Conservation (phyloP, 2,888 invertebrate genomes). For the Andrena haemorrhoa region DNA sequence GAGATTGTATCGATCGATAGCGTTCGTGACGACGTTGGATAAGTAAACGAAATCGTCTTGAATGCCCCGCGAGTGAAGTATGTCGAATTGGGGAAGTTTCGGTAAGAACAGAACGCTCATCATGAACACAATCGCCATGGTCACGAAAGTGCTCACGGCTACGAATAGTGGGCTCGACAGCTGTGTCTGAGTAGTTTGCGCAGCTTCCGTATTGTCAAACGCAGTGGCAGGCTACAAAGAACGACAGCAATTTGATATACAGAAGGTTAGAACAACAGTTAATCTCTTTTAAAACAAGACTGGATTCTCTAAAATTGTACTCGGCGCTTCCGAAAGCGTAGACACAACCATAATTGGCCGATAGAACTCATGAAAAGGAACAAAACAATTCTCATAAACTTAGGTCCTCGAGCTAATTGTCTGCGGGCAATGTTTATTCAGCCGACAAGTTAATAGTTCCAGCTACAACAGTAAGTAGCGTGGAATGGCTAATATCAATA, state of each 20-base stretch:
- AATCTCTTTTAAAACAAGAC: neutral
- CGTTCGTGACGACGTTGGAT: slow-evolving; percentile 72
- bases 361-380: too few species aligned
- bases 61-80: slow-evolving; percentile 64
- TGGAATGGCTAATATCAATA: too few species aligned
- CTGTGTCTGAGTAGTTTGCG: slow-evolving; percentile 78
- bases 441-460: too few species aligned
- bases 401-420: too few species aligned
- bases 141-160: slow-evolving; percentile 87
- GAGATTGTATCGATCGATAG: slow-evolving; percentile 67
- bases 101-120: slow-evolving; percentile 86
- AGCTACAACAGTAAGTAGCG: too few species aligned
- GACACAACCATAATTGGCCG: too few species aligned
- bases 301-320: neutral
- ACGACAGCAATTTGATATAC: neutral
- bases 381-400: too few species aligned
- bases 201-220: slow-evolving; percentile 53
- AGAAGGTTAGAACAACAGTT: neutral
- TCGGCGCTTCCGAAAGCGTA: too few species aligned
- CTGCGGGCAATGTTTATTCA: too few species aligned
- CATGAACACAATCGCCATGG: slow-evolving; percentile 86
- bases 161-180: slow-evolving; percentile 86
- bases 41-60: slow-evolving; percentile 74
- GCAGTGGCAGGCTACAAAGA: slow-evolving; percentile 64
- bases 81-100: slow-evolving; percentile 80